Evolutionary conservation across 2,888 invertebrate species (phyloP).

Genomic region (Zaprionus bogoriensis): DNA sequence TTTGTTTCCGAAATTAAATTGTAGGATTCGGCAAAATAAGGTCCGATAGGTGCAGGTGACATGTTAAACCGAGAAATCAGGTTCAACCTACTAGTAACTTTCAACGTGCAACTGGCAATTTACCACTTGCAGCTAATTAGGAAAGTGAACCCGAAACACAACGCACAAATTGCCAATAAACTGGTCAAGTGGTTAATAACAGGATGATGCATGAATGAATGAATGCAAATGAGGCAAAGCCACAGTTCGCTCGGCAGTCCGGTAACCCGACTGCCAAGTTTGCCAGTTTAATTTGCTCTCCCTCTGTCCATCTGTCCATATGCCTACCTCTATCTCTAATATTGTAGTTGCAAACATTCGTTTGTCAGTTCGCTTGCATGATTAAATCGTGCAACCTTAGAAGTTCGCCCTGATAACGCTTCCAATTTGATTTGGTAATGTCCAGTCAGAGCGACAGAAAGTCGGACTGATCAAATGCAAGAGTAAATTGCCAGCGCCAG

Average conservation of each 20-base stretch:
- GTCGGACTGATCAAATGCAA: neutral
- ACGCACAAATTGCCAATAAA: neutral
- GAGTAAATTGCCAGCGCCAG: neutral
- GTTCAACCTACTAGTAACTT: neutral
- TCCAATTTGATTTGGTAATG: too few species aligned
- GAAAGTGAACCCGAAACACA: neutral
- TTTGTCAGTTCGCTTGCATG: neutral
- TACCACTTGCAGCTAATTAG: neutral
- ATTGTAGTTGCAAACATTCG: too few species aligned
- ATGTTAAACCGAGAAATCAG: too few species aligned
- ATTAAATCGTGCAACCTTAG: neutral
- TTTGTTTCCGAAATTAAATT: too few species aligned
- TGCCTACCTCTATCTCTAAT: too few species aligned
- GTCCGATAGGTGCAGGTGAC: too few species aligned
- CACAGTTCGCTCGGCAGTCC: too few species aligned
- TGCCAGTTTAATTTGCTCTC: too few species aligned
- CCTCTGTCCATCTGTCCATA: too few species aligned
- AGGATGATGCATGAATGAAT: neutral
- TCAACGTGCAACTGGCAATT: neutral
- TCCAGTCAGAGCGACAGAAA: neutral
- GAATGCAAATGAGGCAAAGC: neutral
- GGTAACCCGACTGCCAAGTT: too few species aligned
- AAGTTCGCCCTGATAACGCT: neutral
- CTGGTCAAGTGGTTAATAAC: neutral
- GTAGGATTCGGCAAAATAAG: too few species aligned